Percentiles rank a stretch among this genome's conserved stretches.
Evolutionary conservation across 2,113 vertebrate genomes (phyloP).

Genomic region (Brachypodius melanocephalos): DNA sequence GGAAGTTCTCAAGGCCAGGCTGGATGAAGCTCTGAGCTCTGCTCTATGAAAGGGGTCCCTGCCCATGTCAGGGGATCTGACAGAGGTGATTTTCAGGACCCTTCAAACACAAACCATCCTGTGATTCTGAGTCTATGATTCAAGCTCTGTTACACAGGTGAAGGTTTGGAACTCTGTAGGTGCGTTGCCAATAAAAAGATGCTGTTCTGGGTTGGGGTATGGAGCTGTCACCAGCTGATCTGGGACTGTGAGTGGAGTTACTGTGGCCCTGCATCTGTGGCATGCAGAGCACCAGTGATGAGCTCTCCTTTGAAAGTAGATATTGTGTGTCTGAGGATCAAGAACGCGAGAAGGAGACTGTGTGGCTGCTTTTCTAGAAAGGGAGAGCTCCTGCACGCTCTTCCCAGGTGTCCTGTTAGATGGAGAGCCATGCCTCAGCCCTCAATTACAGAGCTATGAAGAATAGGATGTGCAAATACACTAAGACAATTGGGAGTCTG

Average conservation of each 20-base stretch:
- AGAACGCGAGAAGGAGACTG: background rate
- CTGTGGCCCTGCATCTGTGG: background rate
- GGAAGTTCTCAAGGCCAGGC: background rate
- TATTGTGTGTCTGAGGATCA: background rate
- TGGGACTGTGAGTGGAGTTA: background rate
- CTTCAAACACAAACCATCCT: background rate
- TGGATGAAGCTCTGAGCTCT: background rate
- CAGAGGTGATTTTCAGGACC: background rate
- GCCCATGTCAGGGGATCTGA: background rate
- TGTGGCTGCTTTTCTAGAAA: background rate
- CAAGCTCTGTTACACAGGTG: fast-evolving
- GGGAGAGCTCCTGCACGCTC: background rate
- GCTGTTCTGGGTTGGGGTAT: background rate
- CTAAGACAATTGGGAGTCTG: background rate
- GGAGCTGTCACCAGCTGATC: background rate
- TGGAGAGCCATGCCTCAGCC: background rate
- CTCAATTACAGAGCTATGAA: background rate
- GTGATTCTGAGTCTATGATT: background rate
- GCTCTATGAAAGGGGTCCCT: background rate
- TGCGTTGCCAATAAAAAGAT: background rate
- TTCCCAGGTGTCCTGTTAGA: background rate
- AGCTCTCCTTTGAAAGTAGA: background rate
- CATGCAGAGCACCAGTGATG: background rate
- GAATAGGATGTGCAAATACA: background rate
- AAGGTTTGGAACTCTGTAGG: background rate